Base-by-base conservation (phyloP, 2,113 vertebrate genomes). In the Aspiorhynchus laticeps region DNA sequence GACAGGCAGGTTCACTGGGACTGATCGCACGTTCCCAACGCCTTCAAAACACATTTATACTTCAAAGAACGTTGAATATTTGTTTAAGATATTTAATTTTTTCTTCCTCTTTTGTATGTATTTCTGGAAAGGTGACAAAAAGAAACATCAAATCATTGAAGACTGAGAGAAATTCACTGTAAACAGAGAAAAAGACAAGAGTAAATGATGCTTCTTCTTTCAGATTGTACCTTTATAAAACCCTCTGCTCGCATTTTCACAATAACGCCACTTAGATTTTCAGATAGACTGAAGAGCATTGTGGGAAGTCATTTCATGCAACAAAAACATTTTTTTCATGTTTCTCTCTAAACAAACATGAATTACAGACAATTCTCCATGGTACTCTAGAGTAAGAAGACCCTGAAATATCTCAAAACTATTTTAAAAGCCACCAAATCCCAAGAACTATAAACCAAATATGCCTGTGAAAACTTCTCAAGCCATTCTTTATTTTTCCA, bases 11-110 rank as follows among this genome's bases (percentile, higher is more conserved):
- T 53, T 87, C 85, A 48, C 71, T 65, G 80, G 80, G 86, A 89
- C 88, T 91, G 91, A 89, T 90, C 87, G 88, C 85, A 71, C 85
- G 90, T 86, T 90, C 89, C 91, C 88, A 86, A 90, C 86, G 91
- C 88, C 87, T 91, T 84, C 88, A 92, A 93, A 89, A 77, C 85
- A 88, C 61, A 92, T 94, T 93, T 93, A 90, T 92, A 93, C 92
- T 93, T 93, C 92, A 94, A 93, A 93, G 87, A 79, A 67, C 46
- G 77, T 28, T 9, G 75, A 76, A 7, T 43, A 75, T 91, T 92
- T 89, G 88, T 91, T 91, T 61, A 82, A 73, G 73, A 79, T 78
- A 76, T 83, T 85, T 41, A 4, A 5, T 12, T 75, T 81, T 87
- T 67, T 74, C 33, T 12, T 53, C 19, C 38, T 12, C 24, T 65